These are phyloP conservation scores for Nymphalis c-album DNA, from an alignment of 2,888 invertebrate species.

Conservation along the genomic window DNA sequence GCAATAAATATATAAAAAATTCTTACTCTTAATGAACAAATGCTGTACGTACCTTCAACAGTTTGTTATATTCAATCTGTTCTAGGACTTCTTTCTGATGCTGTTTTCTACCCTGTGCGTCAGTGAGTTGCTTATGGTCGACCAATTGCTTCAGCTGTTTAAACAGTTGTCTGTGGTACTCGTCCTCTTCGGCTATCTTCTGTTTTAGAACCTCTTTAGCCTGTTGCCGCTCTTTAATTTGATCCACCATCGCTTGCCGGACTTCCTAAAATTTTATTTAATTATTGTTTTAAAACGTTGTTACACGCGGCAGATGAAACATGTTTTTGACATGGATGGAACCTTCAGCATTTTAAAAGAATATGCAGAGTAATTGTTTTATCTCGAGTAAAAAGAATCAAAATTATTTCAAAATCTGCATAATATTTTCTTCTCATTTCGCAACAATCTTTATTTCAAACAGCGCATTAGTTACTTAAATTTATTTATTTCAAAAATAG, in stretches of 20 bases:
- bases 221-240: slow-evolving; percentile 57
- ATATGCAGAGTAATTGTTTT: no score
- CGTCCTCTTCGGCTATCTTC: slow-evolving; percentile 50
- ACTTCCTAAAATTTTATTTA: slow-evolving; percentile 51
- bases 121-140: slow-evolving; percentile 49
- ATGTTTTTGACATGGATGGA: no score
- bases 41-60: slow-evolving; percentile 56
- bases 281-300: no score
- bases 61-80: slow-evolving; percentile 67
- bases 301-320: no score
- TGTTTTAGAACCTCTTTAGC: slow-evolving; percentile 48
- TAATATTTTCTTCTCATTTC: no score
- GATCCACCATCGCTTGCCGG: slow-evolving; percentile 59
- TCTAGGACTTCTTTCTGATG: slow-evolving; percentile 55
- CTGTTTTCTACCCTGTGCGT: slow-evolving; percentile 52
- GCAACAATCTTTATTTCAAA: no score
- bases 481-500: no score
- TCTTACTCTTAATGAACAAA: no score
- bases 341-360: no score
- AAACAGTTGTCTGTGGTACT: slow-evolving; percentile 54
- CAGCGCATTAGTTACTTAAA: no score
- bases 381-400: background rate
- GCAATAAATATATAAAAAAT: no score
- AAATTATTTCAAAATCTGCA: background rate
- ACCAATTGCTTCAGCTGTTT: slow-evolving; percentile 53